Evolutionary conservation across 2,113 vertebrate genomes (phyloP).

Genomic region (Origma solitaria): DNA sequence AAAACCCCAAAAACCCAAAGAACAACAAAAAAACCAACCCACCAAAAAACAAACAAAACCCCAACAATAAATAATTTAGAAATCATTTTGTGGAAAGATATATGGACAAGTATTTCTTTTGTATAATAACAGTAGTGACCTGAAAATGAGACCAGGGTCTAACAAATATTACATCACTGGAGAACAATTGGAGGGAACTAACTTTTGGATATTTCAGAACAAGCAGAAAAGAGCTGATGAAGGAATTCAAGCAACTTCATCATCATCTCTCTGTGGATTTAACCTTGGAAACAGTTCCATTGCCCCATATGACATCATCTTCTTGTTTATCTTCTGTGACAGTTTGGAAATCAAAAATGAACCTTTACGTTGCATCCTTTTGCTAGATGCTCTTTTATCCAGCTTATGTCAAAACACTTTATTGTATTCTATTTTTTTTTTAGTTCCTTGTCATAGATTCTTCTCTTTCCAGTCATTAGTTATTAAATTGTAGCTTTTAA

Average conservation of each 20-base stretch:
- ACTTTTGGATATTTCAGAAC: background rate
- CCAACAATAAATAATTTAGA: background rate
- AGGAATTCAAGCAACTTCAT: slow-evolving; percentile 1
- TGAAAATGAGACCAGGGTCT: background rate
- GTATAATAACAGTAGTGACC: background rate
- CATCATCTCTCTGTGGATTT: background rate
- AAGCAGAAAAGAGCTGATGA: slow-evolving; percentile 33
- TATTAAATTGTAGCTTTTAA: background rate
- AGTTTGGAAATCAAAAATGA: slow-evolving; percentile 27
- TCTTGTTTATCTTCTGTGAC: slow-evolving; percentile 39
- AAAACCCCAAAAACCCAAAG: background rate
- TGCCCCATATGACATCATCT: background rate
- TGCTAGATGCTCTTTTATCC: background rate
- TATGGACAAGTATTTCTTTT: background rate
- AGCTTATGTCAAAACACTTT: background rate
- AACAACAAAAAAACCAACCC: background rate
- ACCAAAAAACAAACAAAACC: background rate
- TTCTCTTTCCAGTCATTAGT: background rate
- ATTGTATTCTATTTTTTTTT: background rate
- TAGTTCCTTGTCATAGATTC: background rate
- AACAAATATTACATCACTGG: background rate
- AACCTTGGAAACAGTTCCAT: slow-evolving; percentile 16
- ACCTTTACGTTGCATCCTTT: background rate
- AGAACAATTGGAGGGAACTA: slow-evolving; percentile 2
- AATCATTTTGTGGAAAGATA: background rate